phyloP scores from a whole-genome alignment of 2,888 invertebrate species.

The Taenaris catops region DNA sequence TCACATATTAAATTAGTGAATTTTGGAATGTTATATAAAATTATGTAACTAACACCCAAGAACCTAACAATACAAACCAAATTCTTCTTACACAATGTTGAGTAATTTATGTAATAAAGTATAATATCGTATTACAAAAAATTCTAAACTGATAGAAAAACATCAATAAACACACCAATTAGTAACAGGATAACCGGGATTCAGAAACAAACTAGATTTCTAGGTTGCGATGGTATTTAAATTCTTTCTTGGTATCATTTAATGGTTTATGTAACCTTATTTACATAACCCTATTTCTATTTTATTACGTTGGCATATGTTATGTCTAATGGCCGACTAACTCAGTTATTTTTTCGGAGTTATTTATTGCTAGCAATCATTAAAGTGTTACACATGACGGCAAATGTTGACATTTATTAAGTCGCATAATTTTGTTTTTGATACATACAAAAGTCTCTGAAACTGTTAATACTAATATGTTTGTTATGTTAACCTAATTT shows the following conservation, averaged over 20 bases:
- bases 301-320: constrained; percentile 26
- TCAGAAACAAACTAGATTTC: constrained; percentile 32
- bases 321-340: constrained; percentile 16
- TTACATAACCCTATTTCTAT: constrained; percentile 21
- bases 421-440: too few species aligned
- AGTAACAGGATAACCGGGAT: constrained; percentile 59
- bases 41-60: too few species aligned
- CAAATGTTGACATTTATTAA: too few species aligned
- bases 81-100: too few species aligned
- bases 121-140: constrained; percentile 13
- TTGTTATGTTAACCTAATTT: too few species aligned
- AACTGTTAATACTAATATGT: too few species aligned
- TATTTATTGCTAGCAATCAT: background rate
- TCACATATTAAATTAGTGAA: too few species aligned
- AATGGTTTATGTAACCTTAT: constrained; percentile 39
- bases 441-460: too few species aligned
- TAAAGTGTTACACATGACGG: too few species aligned
- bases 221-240: constrained; percentile 38
- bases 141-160: constrained; percentile 25
- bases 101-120: constrained; percentile 13
- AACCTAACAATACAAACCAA: too few species aligned
- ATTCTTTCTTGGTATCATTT: constrained; percentile 39
- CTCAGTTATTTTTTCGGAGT: background rate
- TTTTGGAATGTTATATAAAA: too few species aligned
- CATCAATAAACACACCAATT: constrained; percentile 23